Conservation (phyloP, 1,140 invertebrate genomes). For the Amyelois transitella region DNA sequence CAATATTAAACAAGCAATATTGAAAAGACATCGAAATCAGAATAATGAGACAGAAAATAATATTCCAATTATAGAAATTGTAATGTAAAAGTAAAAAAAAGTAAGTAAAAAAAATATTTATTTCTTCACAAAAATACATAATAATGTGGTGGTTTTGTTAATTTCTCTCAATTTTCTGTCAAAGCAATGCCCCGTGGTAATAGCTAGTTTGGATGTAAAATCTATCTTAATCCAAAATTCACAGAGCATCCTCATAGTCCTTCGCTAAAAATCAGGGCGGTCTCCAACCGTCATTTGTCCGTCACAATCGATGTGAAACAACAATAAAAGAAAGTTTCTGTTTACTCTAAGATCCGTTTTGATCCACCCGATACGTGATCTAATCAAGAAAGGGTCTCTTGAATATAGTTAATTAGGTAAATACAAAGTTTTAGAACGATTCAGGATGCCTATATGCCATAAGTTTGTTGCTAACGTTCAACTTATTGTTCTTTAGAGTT, state of each 20-base stretch:
- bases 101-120: too few relatives aligned
- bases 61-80: too few relatives aligned
- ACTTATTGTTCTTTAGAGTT: slow-evolving; percentile 13
- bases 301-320: slow-evolving; percentile 32
- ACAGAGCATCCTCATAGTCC: background rate
- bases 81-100: too few relatives aligned
- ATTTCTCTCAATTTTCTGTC: too few relatives aligned
- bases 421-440: slow-evolving; percentile 48
- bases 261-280: background rate
- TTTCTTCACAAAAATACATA: too few relatives aligned
- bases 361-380: slow-evolving; percentile 54
- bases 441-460: slow-evolving; percentile 9
- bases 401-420: slow-evolving; percentile 63
- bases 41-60: too few relatives aligned
- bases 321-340: slow-evolving; percentile 49
- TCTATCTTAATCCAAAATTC: background rate
- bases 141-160: too few relatives aligned
- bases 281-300: slow-evolving; percentile 21
- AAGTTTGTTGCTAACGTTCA: slow-evolving; percentile 40
- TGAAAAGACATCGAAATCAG: too few relatives aligned
- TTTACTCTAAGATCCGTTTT: slow-evolving; percentile 40
- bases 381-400: slow-evolving; percentile 50
- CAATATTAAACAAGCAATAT: too few relatives aligned
- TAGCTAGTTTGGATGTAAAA: background rate
- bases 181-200: too few relatives aligned